A percentile compares a stretch with the other conserved stretches of the same genome.
Evolutionary conservation across 2,888 invertebrate genomes (phyloP).

Genomic region (Caenorhabditis japonica): DNA sequence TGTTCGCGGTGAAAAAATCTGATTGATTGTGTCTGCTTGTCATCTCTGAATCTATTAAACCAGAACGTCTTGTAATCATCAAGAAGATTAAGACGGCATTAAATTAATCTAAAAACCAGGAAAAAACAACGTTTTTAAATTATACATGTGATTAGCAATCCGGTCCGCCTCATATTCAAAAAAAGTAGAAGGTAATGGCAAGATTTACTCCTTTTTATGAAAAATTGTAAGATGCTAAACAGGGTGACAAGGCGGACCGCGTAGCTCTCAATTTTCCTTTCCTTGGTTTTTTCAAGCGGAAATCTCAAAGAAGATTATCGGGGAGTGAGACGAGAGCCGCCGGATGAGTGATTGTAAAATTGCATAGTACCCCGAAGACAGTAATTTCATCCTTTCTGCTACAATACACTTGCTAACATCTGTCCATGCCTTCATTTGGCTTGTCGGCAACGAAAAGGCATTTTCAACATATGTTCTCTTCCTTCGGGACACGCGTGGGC

Average conservation of each 20-base stretch:
- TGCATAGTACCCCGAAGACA: slow-evolving; percentile 32
- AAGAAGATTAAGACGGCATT: no score
- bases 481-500: slow-evolving; percentile 7
- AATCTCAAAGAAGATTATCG: slow-evolving; percentile 9
- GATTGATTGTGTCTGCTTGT: no score
- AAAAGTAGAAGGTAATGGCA: no score
- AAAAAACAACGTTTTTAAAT: no score
- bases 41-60: no score
- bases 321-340: slow-evolving; percentile 7
- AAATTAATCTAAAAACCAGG: no score
- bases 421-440: slow-evolving; percentile 21
- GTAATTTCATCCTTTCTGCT: slow-evolving; percentile 44
- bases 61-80: no score
- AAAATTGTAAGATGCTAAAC: not conserved
- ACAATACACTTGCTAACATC: slow-evolving; percentile 50
- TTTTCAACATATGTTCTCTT: slow-evolving; percentile 11
- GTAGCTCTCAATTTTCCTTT: slow-evolving; percentile 1
- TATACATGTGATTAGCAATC: no score
- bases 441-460: slow-evolving; percentile 16
- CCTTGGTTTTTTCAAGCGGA: not conserved
- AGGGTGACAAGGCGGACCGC: not conserved
- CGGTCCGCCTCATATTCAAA: no score
- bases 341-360: slow-evolving; percentile 49
- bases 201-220: no score
- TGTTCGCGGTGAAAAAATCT: no score